Percentiles rank a stretch among this genome's conserved stretches.
Evolutionary conservation across 2,888 invertebrate species (phyloP).

Genomic region (Pegoplata infirma): DNA sequence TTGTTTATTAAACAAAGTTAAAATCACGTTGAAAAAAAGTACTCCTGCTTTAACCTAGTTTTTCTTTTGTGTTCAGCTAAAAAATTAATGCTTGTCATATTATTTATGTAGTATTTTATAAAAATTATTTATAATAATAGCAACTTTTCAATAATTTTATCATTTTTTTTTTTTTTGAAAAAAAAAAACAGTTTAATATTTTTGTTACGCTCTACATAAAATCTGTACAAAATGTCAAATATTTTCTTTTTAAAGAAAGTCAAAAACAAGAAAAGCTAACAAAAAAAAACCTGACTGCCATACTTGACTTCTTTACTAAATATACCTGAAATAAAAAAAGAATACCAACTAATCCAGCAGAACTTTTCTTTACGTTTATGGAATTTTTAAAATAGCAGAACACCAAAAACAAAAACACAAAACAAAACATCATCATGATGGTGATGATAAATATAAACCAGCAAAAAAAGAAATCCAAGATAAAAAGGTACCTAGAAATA

Average conservation of each 20-base stretch:
- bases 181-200: background rate
- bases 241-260: slow-evolving; percentile 21
- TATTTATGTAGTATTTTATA: too few species aligned
- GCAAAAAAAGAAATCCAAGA: background rate
- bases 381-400: slow-evolving; percentile 23
- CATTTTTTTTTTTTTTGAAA: background rate
- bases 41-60: too few species aligned
- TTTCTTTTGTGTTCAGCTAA: too few species aligned
- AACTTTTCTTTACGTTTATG: slow-evolving; percentile 18
- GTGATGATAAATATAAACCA: slow-evolving; percentile 18
- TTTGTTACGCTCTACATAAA: slow-evolving; percentile 31
- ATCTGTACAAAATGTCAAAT: slow-evolving; percentile 46
- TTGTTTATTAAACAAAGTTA: too few species aligned
- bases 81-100: too few species aligned
- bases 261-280: background rate
- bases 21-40: too few species aligned
- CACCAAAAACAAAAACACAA: background rate
- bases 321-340: background rate
- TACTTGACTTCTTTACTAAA: slow-evolving; percentile 20
- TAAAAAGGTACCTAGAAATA: too few species aligned
- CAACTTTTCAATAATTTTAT: background rate
- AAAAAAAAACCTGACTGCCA: slow-evolving; percentile 27
- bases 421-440: slow-evolving; percentile 28
- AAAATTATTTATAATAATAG: too few species aligned
- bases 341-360: slow-evolving; percentile 20